Conservation (phyloP, 2,888 invertebrate genomes). For the Incurvaria masculella region DNA sequence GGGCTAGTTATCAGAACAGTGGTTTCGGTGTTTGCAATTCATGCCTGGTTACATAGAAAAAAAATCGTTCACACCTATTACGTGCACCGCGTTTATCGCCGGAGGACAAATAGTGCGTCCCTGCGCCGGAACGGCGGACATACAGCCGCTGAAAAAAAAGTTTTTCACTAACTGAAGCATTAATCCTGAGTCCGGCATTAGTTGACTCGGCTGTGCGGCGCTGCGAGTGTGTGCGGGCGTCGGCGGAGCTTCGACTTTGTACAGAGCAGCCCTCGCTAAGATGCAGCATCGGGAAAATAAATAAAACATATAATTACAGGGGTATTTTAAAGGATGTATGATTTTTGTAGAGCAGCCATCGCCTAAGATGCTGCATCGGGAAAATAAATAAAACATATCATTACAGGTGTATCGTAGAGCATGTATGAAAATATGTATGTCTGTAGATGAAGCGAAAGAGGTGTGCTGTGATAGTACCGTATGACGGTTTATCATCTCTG, state of each 20-base stretch:
- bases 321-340: too few species aligned
- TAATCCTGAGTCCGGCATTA: conserved; percentile 54
- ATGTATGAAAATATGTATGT: too few species aligned
- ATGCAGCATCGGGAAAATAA: conserved; percentile 17
- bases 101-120: conserved; percentile 27
- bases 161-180: conserved; percentile 60
- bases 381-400: background rate
- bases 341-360: conserved; percentile 38
- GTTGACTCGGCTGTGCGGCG: conserved; percentile 50
- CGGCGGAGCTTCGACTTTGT: conserved; percentile 43
- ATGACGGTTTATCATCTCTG: too few species aligned
- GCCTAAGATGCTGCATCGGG: conserved; percentile 25
- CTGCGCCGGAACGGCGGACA: conserved; percentile 47
- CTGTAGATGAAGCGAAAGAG: too few species aligned
- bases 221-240: conserved; percentile 36
- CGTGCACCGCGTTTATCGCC: background rate
- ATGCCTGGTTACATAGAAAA: too few species aligned
- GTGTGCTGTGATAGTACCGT: too few species aligned
- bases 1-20: too few species aligned
- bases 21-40: too few species aligned
- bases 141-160: conserved; percentile 47
- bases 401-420: too few species aligned
- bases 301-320: too few species aligned
- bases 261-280: conserved; percentile 35
- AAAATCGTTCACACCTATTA: background rate